Evolutionary conservation across 1,140 invertebrate genomes (phyloP).

Genomic region (Vanessa tameamea): DNA sequence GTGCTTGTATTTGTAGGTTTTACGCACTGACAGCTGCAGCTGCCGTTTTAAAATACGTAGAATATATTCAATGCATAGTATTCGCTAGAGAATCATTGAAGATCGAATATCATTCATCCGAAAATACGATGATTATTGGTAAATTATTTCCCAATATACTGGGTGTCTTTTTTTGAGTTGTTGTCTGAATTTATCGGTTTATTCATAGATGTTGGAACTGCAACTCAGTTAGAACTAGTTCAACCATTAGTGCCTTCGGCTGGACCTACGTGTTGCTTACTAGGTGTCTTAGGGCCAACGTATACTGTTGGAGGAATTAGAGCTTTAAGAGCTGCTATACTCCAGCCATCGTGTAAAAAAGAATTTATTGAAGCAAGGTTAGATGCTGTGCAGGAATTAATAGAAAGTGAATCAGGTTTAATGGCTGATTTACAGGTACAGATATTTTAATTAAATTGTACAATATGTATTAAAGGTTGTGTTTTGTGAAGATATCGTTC

Average conservation of each 20-base stretch:
- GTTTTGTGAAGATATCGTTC: too few species aligned
- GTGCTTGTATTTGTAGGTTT: conserved; percentile 81
- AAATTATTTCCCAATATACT: conserved; percentile 30
- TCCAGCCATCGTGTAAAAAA: conserved; percentile 89
- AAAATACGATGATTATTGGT: conserved; percentile 93
- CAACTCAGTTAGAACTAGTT: conserved; percentile 88
- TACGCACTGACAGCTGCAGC: conserved; percentile 90
- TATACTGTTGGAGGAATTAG: conserved; percentile 88
- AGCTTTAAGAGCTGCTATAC: conserved; percentile 88
- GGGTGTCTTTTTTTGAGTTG: too few species aligned
- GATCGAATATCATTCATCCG: conserved; percentile 90
- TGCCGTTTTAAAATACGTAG: conserved; percentile 92
- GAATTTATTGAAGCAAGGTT: conserved; percentile 85
- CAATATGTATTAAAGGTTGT: background rate
- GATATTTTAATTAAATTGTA: background rate
- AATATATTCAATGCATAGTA: conserved; percentile 88
- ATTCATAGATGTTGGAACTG: conserved; percentile 84
- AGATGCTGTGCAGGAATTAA: conserved; percentile 88
- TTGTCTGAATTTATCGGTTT: background rate
- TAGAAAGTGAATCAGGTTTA: conserved; percentile 83
- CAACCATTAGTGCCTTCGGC: conserved; percentile 67
- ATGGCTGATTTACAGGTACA: conserved; percentile 77
- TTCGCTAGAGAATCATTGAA: conserved; percentile 90
- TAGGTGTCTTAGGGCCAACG: conserved; percentile 89
- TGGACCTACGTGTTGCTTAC: conserved; percentile 82